These are phyloP conservation scores for Paramisgurnus dabryanus DNA, from an alignment of 2,113 vertebrate species.

Conservation along the genomic window DNA sequence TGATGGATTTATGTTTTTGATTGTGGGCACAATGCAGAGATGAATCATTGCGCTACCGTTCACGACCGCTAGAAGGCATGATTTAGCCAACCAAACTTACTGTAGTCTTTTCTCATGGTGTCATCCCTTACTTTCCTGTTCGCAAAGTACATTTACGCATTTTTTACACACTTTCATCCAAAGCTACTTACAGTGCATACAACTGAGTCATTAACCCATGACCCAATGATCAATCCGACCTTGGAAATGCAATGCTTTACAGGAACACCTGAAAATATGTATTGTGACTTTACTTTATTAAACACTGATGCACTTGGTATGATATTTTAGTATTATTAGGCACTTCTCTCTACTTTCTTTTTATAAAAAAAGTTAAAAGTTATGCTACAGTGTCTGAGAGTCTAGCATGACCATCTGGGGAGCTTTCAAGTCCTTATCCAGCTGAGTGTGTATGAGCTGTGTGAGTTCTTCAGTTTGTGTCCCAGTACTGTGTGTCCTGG, in stretches of 20 bases:
- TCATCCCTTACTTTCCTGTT: background rate
- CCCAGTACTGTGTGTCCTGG: constrained; percentile 65
- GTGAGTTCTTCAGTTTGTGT: constrained; percentile 52
- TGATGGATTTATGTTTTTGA: background rate
- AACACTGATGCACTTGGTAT: too few species aligned
- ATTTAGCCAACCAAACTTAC: background rate
- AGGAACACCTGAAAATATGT: background rate
- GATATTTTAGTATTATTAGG: background rate
- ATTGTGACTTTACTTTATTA: background rate
- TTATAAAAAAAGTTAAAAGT: background rate
- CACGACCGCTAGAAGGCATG: constrained; percentile 15
- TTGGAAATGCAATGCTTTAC: too few species aligned
- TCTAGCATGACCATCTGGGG: constrained; percentile 21
- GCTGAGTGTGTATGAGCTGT: constrained; percentile 75
- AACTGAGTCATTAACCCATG: too few species aligned
- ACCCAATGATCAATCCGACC: too few species aligned
- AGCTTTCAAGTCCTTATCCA: constrained; percentile 70
- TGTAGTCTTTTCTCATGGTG: background rate
- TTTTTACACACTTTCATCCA: too few species aligned
- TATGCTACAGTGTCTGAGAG: background rate
- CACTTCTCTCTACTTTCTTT: background rate
- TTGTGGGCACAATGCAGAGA: background rate
- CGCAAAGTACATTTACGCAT: background rate
- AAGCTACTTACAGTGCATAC: too few species aligned
- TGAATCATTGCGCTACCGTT: background rate